phyloP scores from a whole-genome alignment of 2,888 invertebrate species.

The Amblyteles armatorius region DNA sequence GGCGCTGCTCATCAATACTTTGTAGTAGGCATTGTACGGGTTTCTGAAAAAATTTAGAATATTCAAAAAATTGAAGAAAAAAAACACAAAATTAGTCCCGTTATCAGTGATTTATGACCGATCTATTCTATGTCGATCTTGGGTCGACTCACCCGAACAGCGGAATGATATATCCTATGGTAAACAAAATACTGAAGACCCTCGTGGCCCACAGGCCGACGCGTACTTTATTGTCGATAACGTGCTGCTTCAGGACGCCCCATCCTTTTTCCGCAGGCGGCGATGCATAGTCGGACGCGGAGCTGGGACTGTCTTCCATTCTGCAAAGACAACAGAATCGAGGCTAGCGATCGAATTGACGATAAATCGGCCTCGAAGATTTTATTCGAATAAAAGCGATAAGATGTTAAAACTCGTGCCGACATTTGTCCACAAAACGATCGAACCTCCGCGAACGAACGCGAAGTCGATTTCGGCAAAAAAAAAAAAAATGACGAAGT shows the following conservation, averaged over 20 bases:
- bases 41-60: conserved; percentile 86
- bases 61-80: conserved; percentile 8
- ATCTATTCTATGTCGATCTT: not conserved
- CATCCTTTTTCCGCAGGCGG: conserved; percentile 85
- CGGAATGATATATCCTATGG: conserved; percentile 94
- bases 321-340: conserved; percentile 52
- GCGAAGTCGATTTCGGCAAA: not conserved
- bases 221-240: conserved; percentile 94
- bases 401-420: not conserved
- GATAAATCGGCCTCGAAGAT: not conserved
- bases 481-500: conserved; percentile 25
- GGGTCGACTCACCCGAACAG: conserved; percentile 91
- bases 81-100: not conserved
- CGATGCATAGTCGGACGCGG: conserved; percentile 71
- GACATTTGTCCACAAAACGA: not conserved
- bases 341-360: not conserved
- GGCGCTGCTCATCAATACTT: conserved; percentile 96
- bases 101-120: no score
- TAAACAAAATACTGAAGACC: conserved; percentile 93
- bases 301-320: conserved; percentile 78
- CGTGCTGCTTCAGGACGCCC: conserved; percentile 89
- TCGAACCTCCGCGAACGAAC: not conserved
- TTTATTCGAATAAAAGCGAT: not conserved
- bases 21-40: conserved; percentile 93
- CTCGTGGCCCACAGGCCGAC: conserved; percentile 95